Conservation (phyloP, 2,113 vertebrate genomes). For the Zosterops hypoxanthus region DNA sequence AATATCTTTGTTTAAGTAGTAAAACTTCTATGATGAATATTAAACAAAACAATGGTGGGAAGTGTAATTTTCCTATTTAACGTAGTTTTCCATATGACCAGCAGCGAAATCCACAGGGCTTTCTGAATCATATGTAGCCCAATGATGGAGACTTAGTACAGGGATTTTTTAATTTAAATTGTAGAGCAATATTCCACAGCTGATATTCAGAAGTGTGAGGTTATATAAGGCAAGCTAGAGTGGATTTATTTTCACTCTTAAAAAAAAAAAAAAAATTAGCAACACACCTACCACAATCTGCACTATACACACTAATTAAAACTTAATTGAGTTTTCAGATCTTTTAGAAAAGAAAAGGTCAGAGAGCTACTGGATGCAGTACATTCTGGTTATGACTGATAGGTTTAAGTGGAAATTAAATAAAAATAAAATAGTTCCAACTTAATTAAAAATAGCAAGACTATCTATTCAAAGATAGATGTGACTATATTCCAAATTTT, state of each 20-base stretch:
- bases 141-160: neutral
- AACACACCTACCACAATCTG: neutral
- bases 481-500: neutral
- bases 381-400: neutral
- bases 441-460: neutral
- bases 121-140: neutral
- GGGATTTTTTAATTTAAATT: neutral
- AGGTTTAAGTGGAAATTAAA: neutral
- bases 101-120: neutral
- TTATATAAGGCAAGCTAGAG: neutral
- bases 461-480: neutral
- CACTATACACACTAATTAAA: neutral
- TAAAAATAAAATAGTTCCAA: neutral
- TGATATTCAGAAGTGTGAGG: neutral
- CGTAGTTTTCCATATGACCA: constrained; percentile 5
- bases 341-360: neutral
- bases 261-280: neutral
- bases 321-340: neutral
- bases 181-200: neutral
- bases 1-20: neutral
- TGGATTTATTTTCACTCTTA: neutral
- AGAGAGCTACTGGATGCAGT: neutral
- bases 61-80: constrained; percentile 15
- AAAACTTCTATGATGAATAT: neutral
- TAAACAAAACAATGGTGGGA: neutral